A percentile compares a stretch with the other conserved stretches of the same genome.
phyloP scores from a whole-genome alignment of 2,888 invertebrate species.

The Epirrita christyi region DNA sequence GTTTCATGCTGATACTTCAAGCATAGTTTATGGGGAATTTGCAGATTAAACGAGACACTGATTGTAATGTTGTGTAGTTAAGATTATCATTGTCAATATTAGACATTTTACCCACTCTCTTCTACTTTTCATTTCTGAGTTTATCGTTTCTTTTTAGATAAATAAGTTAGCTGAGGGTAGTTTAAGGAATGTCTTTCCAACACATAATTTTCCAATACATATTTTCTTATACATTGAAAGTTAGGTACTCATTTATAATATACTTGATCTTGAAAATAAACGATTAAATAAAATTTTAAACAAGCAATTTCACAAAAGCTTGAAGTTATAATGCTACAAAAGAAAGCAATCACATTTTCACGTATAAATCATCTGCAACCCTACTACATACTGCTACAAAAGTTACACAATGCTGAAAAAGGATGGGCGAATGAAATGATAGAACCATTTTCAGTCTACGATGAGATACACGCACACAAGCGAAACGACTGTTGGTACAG shows the following conservation, averaged over 20 bases:
- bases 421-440: constrained; percentile 80
- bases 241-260: neutral
- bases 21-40: constrained; percentile 47
- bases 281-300: neutral
- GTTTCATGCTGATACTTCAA: constrained; percentile 81
- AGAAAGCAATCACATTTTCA: constrained; percentile 27
- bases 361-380: constrained; percentile 41
- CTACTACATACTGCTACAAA: constrained; percentile 53
- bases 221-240: no score
- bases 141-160: no score
- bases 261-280: neutral
- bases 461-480: constrained; percentile 61
- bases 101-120: no score
- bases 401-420: constrained; percentile 78
- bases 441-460: constrained; percentile 80
- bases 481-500: constrained; percentile 44
- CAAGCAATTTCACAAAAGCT: constrained; percentile 1
- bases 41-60: constrained; percentile 12
- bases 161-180: no score
- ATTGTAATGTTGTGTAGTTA: neutral
- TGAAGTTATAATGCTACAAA: constrained; percentile 2
- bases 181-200: no score
- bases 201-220: no score
- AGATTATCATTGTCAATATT: neutral
- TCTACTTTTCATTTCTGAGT: no score